Evolutionary conservation across 2,888 invertebrate genomes (phyloP).

Genomic region (Argynnis bischoffii): DNA sequence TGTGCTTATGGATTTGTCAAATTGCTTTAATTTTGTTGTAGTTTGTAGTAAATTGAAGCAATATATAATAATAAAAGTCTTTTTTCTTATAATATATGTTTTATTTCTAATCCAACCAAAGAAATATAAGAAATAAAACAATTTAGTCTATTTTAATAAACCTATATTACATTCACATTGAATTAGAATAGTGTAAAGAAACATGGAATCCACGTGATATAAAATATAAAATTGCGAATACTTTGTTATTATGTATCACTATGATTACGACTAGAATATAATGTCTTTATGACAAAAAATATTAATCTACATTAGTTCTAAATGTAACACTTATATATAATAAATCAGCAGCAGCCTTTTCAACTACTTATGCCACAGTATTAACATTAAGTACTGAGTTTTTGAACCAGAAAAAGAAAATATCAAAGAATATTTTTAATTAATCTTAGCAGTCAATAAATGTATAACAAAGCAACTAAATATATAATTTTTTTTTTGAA

Average conservation of each 20-base stretch:
- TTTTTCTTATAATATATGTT: constrained; percentile 23
- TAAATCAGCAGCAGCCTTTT: constrained; percentile 9
- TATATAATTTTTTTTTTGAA: too few relatives aligned
- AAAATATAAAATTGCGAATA: constrained; percentile 34
- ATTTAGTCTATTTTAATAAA: constrained; percentile 5
- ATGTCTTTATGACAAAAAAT: constrained; percentile 29
- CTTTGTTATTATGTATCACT: constrained; percentile 34
- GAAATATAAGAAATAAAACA: constrained; percentile 18
- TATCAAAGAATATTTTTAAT: background rate
- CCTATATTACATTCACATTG: constrained; percentile 19
- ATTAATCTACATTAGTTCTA: constrained; percentile 28
- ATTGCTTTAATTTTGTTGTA: constrained; percentile 35
- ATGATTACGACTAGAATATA: constrained; percentile 40
- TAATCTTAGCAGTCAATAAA: too few relatives aligned
- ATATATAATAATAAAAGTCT: constrained; percentile 30
- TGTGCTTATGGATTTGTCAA: constrained; percentile 26
- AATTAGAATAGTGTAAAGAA: constrained; percentile 23
- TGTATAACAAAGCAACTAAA: too few relatives aligned
- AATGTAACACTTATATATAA: constrained; percentile 23
- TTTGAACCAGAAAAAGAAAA: background rate
- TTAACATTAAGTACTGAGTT: constrained; percentile 15
- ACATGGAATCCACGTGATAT: constrained; percentile 24
- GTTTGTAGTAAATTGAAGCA: constrained; percentile 33
- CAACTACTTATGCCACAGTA: background rate
- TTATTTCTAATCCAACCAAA: constrained; percentile 14